These are phyloP conservation scores for Ethmia dodecea DNA, from an alignment of 2,888 invertebrate genomes.

Conservation along the genomic window DNA sequence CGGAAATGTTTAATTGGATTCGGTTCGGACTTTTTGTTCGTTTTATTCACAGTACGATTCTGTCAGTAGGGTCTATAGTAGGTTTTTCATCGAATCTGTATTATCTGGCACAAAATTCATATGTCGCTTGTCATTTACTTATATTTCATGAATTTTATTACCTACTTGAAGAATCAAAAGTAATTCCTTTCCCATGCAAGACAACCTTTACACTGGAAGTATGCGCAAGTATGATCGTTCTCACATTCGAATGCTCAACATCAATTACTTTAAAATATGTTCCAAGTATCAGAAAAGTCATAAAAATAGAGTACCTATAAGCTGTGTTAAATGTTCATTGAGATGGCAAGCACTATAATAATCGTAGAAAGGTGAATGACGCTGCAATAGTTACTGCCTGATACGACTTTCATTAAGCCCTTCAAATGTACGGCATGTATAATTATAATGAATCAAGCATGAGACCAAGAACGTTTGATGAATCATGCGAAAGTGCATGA, in stretches of 20 bases:
- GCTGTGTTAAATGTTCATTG: background rate
- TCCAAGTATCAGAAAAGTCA: slow-evolving; percentile 10
- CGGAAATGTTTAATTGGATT: slow-evolving; percentile 39
- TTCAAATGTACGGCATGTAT: background rate
- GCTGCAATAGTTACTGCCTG: too few relatives aligned
- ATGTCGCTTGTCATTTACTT: too few relatives aligned
- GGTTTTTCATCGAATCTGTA: background rate
- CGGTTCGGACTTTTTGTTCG: slow-evolving; percentile 18
- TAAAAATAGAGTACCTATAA: too few relatives aligned
- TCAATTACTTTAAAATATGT: slow-evolving; percentile 24
- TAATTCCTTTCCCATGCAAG: slow-evolving; percentile 6
- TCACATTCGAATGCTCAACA: slow-evolving; percentile 42
- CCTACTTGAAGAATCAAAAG: too few relatives aligned
- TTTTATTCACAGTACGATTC: slow-evolving; percentile 6
- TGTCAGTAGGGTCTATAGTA: background rate
- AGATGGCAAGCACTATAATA: background rate
- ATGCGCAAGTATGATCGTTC: slow-evolving; percentile 18
- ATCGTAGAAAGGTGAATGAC: too few relatives aligned
- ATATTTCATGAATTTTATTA: too few relatives aligned
- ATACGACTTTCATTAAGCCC: too few relatives aligned
- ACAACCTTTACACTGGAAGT: slow-evolving; percentile 4
- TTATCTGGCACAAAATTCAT: background rate
- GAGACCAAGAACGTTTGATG: too few relatives aligned
- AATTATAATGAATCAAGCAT: background rate
- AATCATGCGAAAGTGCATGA: too few relatives aligned